Evolutionary conservation across 2,113 vertebrate genomes (phyloP).

Genomic region (Microtus richardsoni): DNA sequence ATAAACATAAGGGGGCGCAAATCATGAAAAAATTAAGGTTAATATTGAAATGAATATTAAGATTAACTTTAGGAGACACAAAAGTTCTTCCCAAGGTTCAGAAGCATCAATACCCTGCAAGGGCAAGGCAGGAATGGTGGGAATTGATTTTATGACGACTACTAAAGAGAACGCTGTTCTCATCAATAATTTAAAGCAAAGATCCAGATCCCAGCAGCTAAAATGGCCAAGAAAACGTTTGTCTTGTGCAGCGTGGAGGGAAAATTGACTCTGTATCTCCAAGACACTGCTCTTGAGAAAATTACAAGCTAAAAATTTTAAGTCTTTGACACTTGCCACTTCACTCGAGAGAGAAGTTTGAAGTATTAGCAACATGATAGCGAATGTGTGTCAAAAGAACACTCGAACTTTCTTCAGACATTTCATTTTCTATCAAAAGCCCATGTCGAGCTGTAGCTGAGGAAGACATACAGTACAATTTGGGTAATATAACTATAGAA

Average conservation of each 20-base stretch:
- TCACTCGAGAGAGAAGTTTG: conserved; percentile 45
- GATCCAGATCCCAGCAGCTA: conserved; percentile 83
- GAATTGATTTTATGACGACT: conserved; percentile 87
- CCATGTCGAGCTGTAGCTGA: neutral
- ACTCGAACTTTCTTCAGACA: conserved; percentile 17
- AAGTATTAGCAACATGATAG: neutral
- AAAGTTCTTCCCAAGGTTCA: conserved; percentile 72
- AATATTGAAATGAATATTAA: conserved; percentile 65
- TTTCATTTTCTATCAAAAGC: conserved; percentile 47
- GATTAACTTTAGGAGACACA: conserved; percentile 70
- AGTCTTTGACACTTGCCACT: neutral
- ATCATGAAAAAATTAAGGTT: conserved; percentile 71
- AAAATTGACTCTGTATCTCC: conserved; percentile 80
- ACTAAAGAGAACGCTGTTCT: conserved; percentile 85
- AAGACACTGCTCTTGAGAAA: conserved; percentile 71
- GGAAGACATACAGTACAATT: neutral
- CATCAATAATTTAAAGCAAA: conserved; percentile 87
- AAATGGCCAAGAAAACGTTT: conserved; percentile 80
- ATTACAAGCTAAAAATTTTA: conserved; percentile 51
- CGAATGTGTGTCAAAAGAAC: neutral
- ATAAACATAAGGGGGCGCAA: conserved; percentile 37
- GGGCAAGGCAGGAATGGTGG: conserved; percentile 77
- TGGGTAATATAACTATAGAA: neutral
- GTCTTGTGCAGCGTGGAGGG: conserved; percentile 38
- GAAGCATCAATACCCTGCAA: conserved; percentile 73